Base-by-base conservation (phyloP, 2,797 vertebrate genomes). In the Helicolenus hilgendorfi region DNA sequence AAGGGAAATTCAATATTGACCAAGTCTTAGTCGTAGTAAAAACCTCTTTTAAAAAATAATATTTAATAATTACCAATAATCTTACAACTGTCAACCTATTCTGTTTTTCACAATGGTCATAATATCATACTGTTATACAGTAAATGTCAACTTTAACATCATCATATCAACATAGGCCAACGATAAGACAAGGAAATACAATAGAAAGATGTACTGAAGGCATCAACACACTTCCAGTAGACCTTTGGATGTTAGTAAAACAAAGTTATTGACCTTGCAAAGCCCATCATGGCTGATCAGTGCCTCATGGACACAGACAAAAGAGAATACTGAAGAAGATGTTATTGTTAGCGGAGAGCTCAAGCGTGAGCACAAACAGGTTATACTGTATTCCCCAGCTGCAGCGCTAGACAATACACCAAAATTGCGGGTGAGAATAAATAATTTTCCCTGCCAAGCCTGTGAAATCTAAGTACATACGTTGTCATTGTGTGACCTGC, bases 401-500 rank as follows among this genome's bases (percentile, higher is more conserved):
- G 75, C 90, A 89, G 87, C 71, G 3, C 63, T 69, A 64, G 77
- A 95, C 83, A 90, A 85, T 90, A 82, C 78, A 88, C 24, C 78
- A 77, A 92, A 89, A 94, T 81, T 91, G 81, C n/a, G 49, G 92
- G 77, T 80, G 80, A 88, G 89, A 92, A 93, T 91, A 94, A 95
- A 95, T 91, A 85, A 85, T 91, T 93, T 89, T 92, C 83, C 75
- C 65, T 94, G 95, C 95, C 95, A 95, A 93, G 93, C 83, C 95
- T 88, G 87, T 96, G 96, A 95, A 97, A 97, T 95, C 79, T 88
- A 96, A 96, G 93, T 84, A 94, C 92, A 96, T 94, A 96, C 92
- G 77, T 95, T 96, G 89, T 93, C 94, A 95, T 96, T 96, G 92
- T 96, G 94, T 91, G 94, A 95, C 80, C 91, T 92, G 94, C 94